These are phyloP conservation scores for Microcebus jonahi DNA, from an alignment of 2,113 vertebrate species.

Conservation along the genomic window DNA sequence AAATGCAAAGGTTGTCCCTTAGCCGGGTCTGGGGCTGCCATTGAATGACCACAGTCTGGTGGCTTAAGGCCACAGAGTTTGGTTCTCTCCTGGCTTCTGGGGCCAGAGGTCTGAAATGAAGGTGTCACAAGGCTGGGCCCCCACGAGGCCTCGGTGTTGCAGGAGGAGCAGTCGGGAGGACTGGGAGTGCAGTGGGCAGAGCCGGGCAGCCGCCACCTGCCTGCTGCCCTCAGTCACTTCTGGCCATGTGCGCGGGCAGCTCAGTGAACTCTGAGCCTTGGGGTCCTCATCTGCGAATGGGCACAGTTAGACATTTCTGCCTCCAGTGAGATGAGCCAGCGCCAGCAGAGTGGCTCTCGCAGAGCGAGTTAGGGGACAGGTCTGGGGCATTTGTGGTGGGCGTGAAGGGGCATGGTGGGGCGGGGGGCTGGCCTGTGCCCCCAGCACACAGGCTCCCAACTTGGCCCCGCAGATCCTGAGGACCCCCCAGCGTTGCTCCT, in stretches of 20 bases:
- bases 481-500: background rate
- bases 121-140: background rate
- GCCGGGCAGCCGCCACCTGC: background rate
- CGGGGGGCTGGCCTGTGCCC: background rate
- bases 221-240: background rate
- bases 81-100: background rate
- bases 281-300: background rate
- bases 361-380: fast-evolving
- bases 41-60: background rate
- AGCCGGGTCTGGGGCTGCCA: background rate
- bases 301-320: background rate
- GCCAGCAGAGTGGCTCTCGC: background rate
- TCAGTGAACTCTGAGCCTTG: background rate
- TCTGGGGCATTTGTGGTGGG: background rate
- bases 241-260: fast-evolving
- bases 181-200: background rate
- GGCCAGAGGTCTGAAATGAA: background rate
- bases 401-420: too few relatives aligned
- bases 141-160: background rate
- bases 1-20: background rate
- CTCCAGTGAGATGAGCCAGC: background rate
- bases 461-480: constrained; percentile 11
- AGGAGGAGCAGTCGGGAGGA: background rate
- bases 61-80: background rate
- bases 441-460: fast-evolving